Conservation (phyloP, 2,888 invertebrate species). For the Chymomyza procnemis region DNA sequence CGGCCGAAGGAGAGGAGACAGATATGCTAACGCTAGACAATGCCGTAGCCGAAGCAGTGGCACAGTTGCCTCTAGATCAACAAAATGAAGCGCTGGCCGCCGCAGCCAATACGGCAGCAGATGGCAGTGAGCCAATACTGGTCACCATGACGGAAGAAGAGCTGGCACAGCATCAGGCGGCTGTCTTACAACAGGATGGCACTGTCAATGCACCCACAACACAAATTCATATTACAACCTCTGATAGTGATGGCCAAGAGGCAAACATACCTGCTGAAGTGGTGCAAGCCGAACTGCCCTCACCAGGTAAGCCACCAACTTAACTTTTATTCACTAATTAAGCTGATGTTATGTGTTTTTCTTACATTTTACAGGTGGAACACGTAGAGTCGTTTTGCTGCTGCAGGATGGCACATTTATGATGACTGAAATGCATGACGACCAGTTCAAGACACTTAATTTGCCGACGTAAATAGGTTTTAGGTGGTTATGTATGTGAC, state of each 20-base stretch:
- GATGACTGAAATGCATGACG: conserved; percentile 92
- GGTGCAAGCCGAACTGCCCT: conserved; percentile 89
- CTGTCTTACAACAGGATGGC: conserved; percentile 46
- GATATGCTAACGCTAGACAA: conserved; percentile 78
- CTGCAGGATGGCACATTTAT: conserved; percentile 91
- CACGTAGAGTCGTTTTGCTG: conserved; percentile 89
- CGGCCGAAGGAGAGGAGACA: conserved; percentile 82
- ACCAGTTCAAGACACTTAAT: conserved; percentile 82
- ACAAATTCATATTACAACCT: conserved; percentile 60
- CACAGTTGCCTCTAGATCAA: conserved; percentile 75
- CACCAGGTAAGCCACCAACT: conserved; percentile 83
- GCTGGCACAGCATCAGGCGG: conserved; percentile 73
- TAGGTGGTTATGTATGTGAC: conserved; percentile 23
- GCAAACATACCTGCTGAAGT: conserved; percentile 92
- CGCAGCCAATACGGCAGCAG: conserved; percentile 38
- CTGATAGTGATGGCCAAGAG: conserved; percentile 80
- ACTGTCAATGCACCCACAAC: conserved; percentile 42
- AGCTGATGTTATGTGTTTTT: no score
- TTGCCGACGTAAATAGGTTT: conserved; percentile 73
- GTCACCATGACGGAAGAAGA: conserved; percentile 76
- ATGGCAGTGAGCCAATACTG: conserved; percentile 71
- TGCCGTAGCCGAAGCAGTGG: conserved; percentile 78
- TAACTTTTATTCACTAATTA: not conserved
- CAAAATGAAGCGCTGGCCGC: conserved; percentile 67
- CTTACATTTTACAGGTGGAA: conserved; percentile 85